These are phyloP conservation scores for Rhagoletis pomonella DNA, from an alignment of 1,140 invertebrate genomes.

Conservation along the genomic window DNA sequence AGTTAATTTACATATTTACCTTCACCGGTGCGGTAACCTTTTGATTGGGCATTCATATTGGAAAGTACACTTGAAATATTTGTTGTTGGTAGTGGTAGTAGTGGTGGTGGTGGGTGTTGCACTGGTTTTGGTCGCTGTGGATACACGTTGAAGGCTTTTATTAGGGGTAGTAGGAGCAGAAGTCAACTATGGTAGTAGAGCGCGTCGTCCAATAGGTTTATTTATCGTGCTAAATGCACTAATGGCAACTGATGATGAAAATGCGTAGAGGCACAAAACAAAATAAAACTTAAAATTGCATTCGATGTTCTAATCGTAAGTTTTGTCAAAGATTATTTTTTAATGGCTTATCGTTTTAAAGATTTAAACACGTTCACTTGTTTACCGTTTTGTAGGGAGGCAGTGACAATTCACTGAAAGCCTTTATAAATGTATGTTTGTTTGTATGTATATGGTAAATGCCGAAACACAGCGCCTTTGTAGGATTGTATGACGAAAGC, in stretches of 20 bases:
- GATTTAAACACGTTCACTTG: conserved; percentile 15
- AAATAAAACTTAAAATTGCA: neutral
- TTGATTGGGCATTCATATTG: conserved; percentile 72
- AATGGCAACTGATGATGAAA: conserved; percentile 57
- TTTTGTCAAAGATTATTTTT: neutral
- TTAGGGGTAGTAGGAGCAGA: neutral
- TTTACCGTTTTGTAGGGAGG: neutral
- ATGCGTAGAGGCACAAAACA: conserved; percentile 55
- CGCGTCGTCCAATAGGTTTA: conserved; percentile 7
- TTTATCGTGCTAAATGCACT: conserved; percentile 56
- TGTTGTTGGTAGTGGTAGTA: conserved; percentile 62
- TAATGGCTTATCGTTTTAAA: neutral
- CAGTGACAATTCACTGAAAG: conserved; percentile 32
- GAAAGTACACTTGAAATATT: conserved; percentile 60
- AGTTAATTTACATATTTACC: no score
- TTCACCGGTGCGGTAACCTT: conserved; percentile 70
- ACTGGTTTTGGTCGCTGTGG: conserved; percentile 43
- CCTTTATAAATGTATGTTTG: conserved; percentile 17
- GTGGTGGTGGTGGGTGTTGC: conserved; percentile 55
- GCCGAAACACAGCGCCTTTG: conserved; percentile 41
- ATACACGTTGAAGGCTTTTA: neutral
- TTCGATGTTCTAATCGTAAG: neutral
- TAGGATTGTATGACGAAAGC: conserved; percentile 34
- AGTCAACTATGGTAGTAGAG: neutral
- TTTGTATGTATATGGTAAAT: conserved; percentile 37